A percentile compares a stretch with the other conserved stretches of the same genome.
Conservation (phyloP, 2,888 invertebrate species). For the Nudaria mundana region DNA sequence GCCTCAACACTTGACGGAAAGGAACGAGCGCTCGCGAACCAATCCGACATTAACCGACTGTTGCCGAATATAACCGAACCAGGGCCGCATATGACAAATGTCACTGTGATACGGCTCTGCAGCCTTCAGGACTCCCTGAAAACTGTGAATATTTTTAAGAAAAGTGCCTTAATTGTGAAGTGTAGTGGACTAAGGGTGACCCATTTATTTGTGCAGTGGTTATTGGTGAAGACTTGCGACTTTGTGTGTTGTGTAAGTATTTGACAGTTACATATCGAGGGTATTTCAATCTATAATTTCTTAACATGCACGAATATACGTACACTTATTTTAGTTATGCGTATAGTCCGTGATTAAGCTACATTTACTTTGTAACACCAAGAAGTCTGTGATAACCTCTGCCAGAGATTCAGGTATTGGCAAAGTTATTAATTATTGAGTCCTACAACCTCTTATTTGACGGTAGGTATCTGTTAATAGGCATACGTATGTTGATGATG, state of each 20-base stretch:
- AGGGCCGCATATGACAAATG: constrained; percentile 70
- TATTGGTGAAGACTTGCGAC: constrained; percentile 38
- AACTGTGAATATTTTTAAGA: constrained; percentile 51
- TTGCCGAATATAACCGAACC: constrained; percentile 43
- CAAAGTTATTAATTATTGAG: too few relatives aligned
- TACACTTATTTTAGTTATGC: too few relatives aligned
- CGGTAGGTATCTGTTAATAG: constrained; percentile 9
- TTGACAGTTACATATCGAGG: constrained; percentile 35
- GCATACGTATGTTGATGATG: too few relatives aligned
- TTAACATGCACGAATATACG: constrained; percentile 15
- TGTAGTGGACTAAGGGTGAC: constrained; percentile 46
- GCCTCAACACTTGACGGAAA: constrained; percentile 25
- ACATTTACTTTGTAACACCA: too few relatives aligned
- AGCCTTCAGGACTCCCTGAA: constrained; percentile 72
- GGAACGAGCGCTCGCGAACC: constrained; percentile 41
- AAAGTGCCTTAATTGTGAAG: constrained; percentile 42
- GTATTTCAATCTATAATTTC: constrained; percentile 33
- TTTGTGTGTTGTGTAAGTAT: constrained; percentile 61
- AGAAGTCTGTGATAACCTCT: too few relatives aligned
- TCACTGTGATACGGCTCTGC: constrained; percentile 68
- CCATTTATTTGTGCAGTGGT: constrained; percentile 33
- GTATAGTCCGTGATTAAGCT: too few relatives aligned
- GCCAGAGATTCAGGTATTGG: too few relatives aligned
- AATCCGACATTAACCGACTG: constrained; percentile 37
- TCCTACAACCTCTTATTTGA: too few relatives aligned